A percentile compares a stretch with the other conserved stretches of the same genome.
Evolutionary conservation across 2,113 vertebrate genomes (phyloP).

Genomic region (Chionomys nivalis): DNA sequence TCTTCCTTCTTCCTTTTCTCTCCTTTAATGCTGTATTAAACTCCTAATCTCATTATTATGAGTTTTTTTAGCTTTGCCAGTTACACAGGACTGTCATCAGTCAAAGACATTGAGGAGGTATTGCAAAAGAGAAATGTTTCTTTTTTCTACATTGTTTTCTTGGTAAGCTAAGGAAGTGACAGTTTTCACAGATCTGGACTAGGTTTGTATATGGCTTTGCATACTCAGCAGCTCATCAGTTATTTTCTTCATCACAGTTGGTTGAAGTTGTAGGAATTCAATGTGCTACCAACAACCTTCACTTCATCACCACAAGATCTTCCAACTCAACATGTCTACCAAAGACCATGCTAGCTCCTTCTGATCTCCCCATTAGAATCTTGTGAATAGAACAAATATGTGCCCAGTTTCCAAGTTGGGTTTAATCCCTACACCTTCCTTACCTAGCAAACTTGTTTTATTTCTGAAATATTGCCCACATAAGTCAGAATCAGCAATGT

Average conservation of each 20-base stretch:
- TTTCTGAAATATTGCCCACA: not conserved
- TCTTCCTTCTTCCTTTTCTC: not conserved
- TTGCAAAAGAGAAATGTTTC: not conserved
- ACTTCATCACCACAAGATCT: not conserved
- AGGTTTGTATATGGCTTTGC: not conserved
- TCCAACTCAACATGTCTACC: not conserved
- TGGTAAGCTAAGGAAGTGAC: not conserved
- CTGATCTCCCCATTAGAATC: not conserved
- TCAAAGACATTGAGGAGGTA: not conserved
- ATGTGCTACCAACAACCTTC: not conserved
- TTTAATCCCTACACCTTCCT: not conserved
- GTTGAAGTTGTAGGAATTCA: not conserved
- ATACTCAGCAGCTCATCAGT: not conserved
- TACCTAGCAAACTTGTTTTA: not conserved
- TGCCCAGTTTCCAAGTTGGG: not conserved
- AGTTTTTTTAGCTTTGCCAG: not conserved
- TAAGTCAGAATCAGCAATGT: not conserved
- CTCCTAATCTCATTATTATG: not conserved
- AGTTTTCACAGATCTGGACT: not conserved
- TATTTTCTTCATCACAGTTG: not conserved
- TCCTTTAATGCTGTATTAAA: not conserved
- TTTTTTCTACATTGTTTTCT: not conserved
- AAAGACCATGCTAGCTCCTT: not conserved
- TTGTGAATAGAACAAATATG: not conserved
- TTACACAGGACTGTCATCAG: not conserved